Evolutionary conservation across 2,888 invertebrate genomes (phyloP), one percentile per base, ranked within the genome.

Genomic region (Elmis aenea): DNA sequence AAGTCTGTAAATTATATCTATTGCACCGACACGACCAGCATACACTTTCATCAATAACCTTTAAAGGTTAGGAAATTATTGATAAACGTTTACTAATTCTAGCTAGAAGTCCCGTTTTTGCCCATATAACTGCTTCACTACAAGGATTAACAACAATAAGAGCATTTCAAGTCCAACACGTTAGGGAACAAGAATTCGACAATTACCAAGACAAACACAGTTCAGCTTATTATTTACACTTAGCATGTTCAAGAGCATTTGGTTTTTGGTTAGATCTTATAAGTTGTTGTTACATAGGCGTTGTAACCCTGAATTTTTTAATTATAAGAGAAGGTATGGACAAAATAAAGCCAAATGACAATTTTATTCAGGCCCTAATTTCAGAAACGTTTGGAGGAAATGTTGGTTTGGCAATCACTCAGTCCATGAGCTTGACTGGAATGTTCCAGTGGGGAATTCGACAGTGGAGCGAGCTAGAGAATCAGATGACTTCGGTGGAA

Each of bases 401-500:
- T 57, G 83, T 87, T 3, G 87, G 87, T 13, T 62, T 88, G 34
- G 85, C 85, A 6, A 84, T 88, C 31, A 86, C 87, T 0, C 85
- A 87, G 59, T 81, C 84, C n/a, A 81, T 86, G 66, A 79, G 80
- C 0, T 72, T 88, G 37, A 85, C 84, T 0, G 85, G 86, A 6
- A 69, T 69, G 68, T 51, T 77, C 55, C 77, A 77, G 55, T 77
- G 76, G 74, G 75, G 73, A 3, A 72, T 77, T 43, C 72, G 93
- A 5, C 93, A 94, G 65, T 89, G 90, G 51, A 89, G 92, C 0
- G 93, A 94, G 63, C 65, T 88, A 5, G 87, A 65, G 61, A 90
- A 88, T 57, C 85, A 83, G 51, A 86, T 89, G 87, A 89, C 86
- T 3, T 83, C 86, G 4, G 92, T 95, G 0, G 95, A 95, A 67